Evolutionary conservation across 2,888 invertebrate species (phyloP).

Genomic region (Scrobipalpa costella): DNA sequence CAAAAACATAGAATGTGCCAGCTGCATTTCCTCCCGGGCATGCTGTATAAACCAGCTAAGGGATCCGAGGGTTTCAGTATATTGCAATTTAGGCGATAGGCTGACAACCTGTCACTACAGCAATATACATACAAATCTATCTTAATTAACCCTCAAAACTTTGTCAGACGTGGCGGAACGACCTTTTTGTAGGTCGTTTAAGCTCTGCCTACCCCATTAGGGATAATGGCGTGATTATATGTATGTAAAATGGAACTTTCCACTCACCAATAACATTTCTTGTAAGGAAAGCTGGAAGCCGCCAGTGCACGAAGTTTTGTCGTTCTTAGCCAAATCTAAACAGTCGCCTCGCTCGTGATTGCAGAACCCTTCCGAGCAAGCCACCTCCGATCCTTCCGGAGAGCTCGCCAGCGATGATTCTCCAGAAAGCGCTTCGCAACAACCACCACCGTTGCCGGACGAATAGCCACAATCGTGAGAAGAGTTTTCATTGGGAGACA

Average conservation of each 20-base stretch:
- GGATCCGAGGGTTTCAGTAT: too few species aligned
- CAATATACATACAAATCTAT: too few species aligned
- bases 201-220: too few species aligned
- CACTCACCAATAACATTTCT: conserved; percentile 89
- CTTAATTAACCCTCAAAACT: too few species aligned
- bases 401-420: conserved; percentile 88
- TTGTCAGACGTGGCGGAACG: too few species aligned
- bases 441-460: conserved; percentile 89
- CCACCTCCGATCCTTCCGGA: conserved; percentile 94
- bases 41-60: too few species aligned
- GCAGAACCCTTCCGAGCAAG: conserved; percentile 94
- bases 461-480: conserved; percentile 94
- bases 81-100: too few species aligned
- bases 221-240: too few species aligned
- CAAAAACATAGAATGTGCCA: too few species aligned
- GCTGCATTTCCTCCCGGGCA: too few species aligned
- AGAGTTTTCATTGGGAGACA: conserved; percentile 85
- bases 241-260: background rate
- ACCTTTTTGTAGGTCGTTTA: too few species aligned
- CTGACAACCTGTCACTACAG: too few species aligned
- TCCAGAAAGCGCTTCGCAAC: conserved; percentile 84
- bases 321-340: conserved; percentile 63
- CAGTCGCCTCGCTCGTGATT: conserved; percentile 84
- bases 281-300: conserved; percentile 84
- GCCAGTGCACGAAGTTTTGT: conserved; percentile 70